phyloP scores from a whole-genome alignment of 2,888 invertebrate species.

The Melolontha melolontha region DNA sequence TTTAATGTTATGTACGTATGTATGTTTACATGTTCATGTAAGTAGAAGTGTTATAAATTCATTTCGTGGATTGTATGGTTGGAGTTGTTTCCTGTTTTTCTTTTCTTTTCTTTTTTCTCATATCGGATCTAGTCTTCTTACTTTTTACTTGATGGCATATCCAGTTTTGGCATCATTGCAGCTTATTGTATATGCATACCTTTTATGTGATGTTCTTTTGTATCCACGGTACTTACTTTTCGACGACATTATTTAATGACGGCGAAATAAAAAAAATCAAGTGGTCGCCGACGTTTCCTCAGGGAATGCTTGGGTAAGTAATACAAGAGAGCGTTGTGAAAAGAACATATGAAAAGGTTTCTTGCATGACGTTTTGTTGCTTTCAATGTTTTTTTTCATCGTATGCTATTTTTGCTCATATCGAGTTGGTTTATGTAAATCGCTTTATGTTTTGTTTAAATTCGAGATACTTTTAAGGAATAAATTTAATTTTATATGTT shows the following conservation, averaged over 20 bases:
- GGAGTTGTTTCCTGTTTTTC: too few species aligned
- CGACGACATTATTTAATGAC: constrained; percentile 29
- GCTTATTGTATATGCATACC: background rate
- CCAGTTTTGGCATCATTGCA: constrained; percentile 9
- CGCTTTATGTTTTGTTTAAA: constrained; percentile 13
- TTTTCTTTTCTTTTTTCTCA: too few species aligned
- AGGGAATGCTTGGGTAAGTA: constrained; percentile 23
- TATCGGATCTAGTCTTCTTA: too few species aligned
- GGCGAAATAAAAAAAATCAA: constrained; percentile 25
- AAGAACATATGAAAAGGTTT: constrained; percentile 29
- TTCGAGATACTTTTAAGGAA: too few species aligned
- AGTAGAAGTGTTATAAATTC: too few species aligned
- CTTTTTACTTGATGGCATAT: background rate
- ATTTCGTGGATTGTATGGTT: too few species aligned
- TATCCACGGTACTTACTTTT: background rate
- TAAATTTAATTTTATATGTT: too few species aligned
- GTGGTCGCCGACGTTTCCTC: constrained; percentile 32
- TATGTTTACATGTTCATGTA: too few species aligned
- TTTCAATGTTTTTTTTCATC: constrained; percentile 19
- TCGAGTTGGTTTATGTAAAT: constrained; percentile 9
- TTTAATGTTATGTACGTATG: too few species aligned
- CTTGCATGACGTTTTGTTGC: constrained; percentile 31
- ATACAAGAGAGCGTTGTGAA: constrained; percentile 15
- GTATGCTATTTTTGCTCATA: constrained; percentile 7
- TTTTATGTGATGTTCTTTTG: constrained; percentile 7